These are phyloP conservation scores for Drosophila fuyamai DNA, from an alignment of 1,140 invertebrate genomes.

Conservation along the genomic window DNA sequence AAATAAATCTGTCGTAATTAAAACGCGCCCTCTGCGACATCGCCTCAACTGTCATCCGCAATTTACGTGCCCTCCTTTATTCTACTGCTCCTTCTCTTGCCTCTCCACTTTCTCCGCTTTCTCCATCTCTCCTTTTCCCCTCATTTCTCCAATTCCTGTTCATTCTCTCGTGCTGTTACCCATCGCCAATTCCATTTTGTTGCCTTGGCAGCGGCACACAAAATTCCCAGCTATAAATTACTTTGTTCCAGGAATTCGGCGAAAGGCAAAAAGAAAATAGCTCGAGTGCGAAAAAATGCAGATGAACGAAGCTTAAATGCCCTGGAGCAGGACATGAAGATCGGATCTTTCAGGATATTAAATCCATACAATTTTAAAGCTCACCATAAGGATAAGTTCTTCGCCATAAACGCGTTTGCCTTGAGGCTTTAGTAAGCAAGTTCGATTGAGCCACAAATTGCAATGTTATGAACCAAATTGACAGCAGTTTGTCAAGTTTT, in stretches of 20 bases:
- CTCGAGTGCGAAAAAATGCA: constrained; percentile 6
- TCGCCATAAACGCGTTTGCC: neutral
- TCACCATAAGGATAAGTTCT: neutral
- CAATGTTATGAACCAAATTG: too few relatives aligned
- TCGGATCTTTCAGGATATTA: constrained; percentile 8
- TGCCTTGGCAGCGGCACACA: constrained; percentile 62
- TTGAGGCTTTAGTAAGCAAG: neutral
- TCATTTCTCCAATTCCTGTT: constrained; percentile 9
- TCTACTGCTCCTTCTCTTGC: neutral
- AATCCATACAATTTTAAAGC: neutral
- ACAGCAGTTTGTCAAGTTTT: neutral
- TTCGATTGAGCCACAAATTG: neutral
- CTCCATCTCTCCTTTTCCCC: neutral
- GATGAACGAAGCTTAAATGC: constrained; percentile 34
- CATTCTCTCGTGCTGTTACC: constrained; percentile 30
- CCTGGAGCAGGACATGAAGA: constrained; percentile 15
- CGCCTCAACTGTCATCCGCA: constrained; percentile 61
- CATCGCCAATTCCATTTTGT: constrained; percentile 53
- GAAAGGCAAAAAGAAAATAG: constrained; percentile 32
- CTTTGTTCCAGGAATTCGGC: constrained; percentile 73
- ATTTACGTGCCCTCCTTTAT: constrained; percentile 39
- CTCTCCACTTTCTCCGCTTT: neutral
- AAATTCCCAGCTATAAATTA: constrained; percentile 72
- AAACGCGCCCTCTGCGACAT: constrained; percentile 49
- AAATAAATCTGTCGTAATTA: constrained; percentile 79